Conservation (phyloP, 2,113 vertebrate species). For the Nycticebus coucang region DNA sequence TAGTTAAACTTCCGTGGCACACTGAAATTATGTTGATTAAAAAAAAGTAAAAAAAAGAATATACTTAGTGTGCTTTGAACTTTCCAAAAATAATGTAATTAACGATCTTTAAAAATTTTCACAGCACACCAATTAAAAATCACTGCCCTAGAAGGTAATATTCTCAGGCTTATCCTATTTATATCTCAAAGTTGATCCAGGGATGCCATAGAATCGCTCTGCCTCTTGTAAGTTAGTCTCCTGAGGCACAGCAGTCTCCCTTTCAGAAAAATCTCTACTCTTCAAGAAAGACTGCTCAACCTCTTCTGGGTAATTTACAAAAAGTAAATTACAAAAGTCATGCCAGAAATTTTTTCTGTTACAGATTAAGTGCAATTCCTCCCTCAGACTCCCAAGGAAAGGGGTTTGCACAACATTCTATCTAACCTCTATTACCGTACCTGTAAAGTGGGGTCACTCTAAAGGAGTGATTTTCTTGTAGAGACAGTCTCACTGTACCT, state of each 20-base stretch:
- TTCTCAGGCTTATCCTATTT: not conserved
- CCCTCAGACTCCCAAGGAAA: not conserved
- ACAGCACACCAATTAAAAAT: too few relatives aligned
- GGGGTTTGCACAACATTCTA: not conserved
- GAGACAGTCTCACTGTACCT: too few relatives aligned
- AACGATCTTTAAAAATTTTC: too few relatives aligned
- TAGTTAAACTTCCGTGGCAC: too few relatives aligned
- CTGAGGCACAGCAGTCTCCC: not conserved
- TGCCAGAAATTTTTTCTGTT: slow-evolving; percentile 24
- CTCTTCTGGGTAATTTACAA: not conserved
- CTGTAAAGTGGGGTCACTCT: not conserved
- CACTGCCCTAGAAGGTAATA: not conserved
- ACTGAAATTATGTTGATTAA: too few relatives aligned
- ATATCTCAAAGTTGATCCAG: not conserved
- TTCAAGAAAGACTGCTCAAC: slow-evolving; percentile 5
- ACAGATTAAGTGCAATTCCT: not conserved
- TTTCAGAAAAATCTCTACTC: not conserved
- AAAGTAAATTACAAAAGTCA: not conserved
- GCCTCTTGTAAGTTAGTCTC: not conserved
- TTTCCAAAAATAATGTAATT: too few relatives aligned
- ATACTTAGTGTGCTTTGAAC: too few relatives aligned
- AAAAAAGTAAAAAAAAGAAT: too few relatives aligned
- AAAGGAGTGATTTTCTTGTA: too few relatives aligned
- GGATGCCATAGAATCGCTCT: not conserved
- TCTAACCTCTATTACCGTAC: not conserved